phyloP scores from a whole-genome alignment of 2,888 invertebrate genomes.

The Itoplectis maculator region DNA sequence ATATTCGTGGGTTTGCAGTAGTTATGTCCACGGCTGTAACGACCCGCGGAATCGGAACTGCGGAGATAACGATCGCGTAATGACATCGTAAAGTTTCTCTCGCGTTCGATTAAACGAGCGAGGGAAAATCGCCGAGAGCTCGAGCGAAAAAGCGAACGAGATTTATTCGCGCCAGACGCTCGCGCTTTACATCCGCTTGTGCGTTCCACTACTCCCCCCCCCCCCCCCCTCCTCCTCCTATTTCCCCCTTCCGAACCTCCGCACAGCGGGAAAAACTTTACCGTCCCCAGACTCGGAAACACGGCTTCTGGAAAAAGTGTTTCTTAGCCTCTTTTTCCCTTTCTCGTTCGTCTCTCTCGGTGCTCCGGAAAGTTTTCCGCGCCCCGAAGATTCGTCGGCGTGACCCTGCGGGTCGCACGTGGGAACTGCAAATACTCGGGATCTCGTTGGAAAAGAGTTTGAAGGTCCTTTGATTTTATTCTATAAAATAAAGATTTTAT shows the following conservation, averaged over 20 bases:
- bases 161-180: constrained; percentile 40
- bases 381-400: neutral
- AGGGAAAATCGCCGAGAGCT: constrained; percentile 11
- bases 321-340: constrained; percentile 7
- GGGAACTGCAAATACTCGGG: neutral
- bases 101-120: neutral
- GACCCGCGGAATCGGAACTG: too few relatives aligned
- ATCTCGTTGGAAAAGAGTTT: constrained; percentile 14
- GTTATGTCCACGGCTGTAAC: too few relatives aligned
- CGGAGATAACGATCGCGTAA: too few relatives aligned
- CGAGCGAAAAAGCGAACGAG: neutral
- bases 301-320: neutral
- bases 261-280: constrained; percentile 15
- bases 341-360: neutral
- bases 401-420: constrained; percentile 3
- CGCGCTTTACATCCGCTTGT: constrained; percentile 14
- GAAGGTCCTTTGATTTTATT: constrained; percentile 4
- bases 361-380: constrained; percentile 14
- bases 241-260: too few relatives aligned
- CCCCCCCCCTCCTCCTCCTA: too few relatives aligned
- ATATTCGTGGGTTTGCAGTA: too few relatives aligned
- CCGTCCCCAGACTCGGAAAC: constrained; percentile 1
- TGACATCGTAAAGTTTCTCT: too few relatives aligned
- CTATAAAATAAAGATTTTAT: too few relatives aligned
- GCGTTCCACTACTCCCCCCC: neutral